These are phyloP conservation scores for Malurus splendens DNA, from an alignment of 2,797 vertebrate species.

Conservation along the genomic window DNA sequence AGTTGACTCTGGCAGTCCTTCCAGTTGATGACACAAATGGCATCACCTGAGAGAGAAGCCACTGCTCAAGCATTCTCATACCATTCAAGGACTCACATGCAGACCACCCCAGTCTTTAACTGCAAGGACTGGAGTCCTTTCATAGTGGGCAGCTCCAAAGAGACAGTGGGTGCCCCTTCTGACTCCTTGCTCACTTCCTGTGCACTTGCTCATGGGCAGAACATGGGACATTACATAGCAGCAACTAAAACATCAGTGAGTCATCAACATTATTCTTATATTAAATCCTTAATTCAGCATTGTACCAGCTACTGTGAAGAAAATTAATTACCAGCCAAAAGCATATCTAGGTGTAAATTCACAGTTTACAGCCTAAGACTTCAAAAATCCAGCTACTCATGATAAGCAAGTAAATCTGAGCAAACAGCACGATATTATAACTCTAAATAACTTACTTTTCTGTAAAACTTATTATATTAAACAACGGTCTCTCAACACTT, in stretches of 20 bases:
- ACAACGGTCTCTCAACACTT: background rate
- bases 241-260: background rate
- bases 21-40: background rate
- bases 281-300: background rate
- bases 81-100: background rate
- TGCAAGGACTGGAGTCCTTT: background rate
- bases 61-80: background rate
- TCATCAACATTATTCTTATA: background rate
- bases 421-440: rapidly evolving
- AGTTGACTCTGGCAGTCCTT: background rate
- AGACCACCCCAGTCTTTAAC: background rate
- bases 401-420: background rate
- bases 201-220: background rate
- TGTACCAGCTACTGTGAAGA: background rate
- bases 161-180: background rate
- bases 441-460: background rate
- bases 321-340: background rate
- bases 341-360: background rate
- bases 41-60: background rate
- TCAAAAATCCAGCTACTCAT: background rate
- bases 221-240: background rate
- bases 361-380: background rate
- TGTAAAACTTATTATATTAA: background rate
- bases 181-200: background rate
- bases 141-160: background rate